Evolutionary conservation across 2,888 invertebrate genomes (phyloP), one percentile per base, ranked within the genome.

Genomic region (Mythimna vitellina): DNA sequence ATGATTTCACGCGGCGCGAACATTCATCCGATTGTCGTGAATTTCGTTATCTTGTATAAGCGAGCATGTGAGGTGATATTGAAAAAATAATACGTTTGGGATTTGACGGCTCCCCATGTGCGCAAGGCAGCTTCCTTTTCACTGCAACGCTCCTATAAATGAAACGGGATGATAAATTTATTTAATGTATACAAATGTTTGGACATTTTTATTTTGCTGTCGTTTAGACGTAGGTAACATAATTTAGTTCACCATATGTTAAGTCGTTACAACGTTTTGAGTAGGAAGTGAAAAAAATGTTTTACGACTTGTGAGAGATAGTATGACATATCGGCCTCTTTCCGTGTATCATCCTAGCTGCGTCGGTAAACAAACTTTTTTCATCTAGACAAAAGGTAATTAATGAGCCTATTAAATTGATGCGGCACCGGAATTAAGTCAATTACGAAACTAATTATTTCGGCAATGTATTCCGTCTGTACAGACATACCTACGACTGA

Each of bases 141-240:
- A 92, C 92, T 92, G 90, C 89, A 90, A 86, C 88, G 90, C 89
- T 91, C 88, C 90, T 93, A 92, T 91, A 92, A 93, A 94, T 92
- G 94, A 93, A 93, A 93, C 92, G 92, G 92, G 92, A 96, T 96
- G 95, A 96, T 96, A 96, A 96, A 96, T 96, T 96, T 95, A 93
- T 96, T 95, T 95, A 94, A 96, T 95, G 95, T 95, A 95, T 96
- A 96, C 96, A 96, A 96, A 96, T 96, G 95, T 96, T 96, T 96
- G 94, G 96, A 96, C 96, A 96, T 95, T 96, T 96, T 96, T 96
- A 96, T 95, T 96, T 95, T 91, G 93, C 93, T 95, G 95, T 93
- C 95, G 93, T 92, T 95, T 95, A 94, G 90, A 92, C 92, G 94
- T 94, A 95, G 95, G 94, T 95, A 94, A 95, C 94, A 94, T 96